Conservation (phyloP, 2,888 invertebrate species). For the Poecilus cupreus region DNA sequence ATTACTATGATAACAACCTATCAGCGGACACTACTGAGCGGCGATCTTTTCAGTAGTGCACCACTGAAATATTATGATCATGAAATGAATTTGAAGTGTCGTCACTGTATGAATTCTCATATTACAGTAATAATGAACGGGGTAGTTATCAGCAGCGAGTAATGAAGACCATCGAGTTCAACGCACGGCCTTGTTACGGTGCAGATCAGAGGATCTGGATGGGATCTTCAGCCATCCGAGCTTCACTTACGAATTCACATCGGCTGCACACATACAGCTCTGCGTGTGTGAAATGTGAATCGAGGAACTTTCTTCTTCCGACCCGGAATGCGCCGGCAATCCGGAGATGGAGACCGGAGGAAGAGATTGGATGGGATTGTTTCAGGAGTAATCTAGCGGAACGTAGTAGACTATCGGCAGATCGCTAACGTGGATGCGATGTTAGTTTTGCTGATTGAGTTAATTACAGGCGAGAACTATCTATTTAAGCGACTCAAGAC, state of each 20-base stretch:
- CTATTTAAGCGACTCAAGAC: no score
- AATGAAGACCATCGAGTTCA: neutral
- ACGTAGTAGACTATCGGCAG: neutral
- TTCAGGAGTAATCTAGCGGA: conserved; percentile 6
- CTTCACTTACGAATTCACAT: conserved; percentile 43
- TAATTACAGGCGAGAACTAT: neutral
- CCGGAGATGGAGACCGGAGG: neutral
- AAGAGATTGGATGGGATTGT: conserved; percentile 11
- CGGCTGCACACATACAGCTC: neutral
- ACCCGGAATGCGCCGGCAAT: conserved; percentile 34
- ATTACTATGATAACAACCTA: no score
- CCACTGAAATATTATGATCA: no score
- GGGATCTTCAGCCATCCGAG: conserved; percentile 26
- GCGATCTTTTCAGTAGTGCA: no score
- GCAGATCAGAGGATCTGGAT: conserved; percentile 31
- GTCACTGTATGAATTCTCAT: neutral
- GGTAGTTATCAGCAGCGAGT: no score
- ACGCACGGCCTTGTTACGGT: conserved; percentile 40
- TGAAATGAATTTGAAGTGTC: no score
- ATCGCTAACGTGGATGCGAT: neutral
- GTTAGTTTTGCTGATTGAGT: neutral
- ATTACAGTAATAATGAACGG: neutral
- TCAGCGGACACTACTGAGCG: no score
- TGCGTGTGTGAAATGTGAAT: neutral
- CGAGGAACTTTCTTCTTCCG: conserved; percentile 26